Evolutionary conservation across 2,888 invertebrate species (phyloP).

Genomic region (Drosophila mettleri): DNA sequence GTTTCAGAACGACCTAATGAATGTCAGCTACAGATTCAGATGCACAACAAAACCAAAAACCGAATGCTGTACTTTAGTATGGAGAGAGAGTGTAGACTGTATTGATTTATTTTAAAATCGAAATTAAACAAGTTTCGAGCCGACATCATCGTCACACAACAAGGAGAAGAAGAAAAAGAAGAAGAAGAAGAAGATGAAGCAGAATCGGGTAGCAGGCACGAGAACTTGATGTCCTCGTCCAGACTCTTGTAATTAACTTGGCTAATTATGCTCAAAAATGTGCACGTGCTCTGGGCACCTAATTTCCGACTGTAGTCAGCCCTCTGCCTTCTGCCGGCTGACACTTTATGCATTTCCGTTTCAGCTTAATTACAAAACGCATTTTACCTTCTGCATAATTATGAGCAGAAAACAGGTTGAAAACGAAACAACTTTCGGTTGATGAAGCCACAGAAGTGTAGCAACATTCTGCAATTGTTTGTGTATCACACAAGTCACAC

Average conservation of each 20-base stretch:
- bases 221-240: constrained; percentile 32
- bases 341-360: constrained; percentile 48
- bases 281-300: constrained; percentile 63
- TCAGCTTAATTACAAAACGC: constrained; percentile 62
- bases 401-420: constrained; percentile 65
- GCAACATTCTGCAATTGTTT: constrained; percentile 54
- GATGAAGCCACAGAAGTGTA: constrained; percentile 72
- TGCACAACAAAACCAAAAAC: not conserved
- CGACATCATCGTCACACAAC: constrained; percentile 39
- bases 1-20: constrained; percentile 63
- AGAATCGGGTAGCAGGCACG: too few relatives aligned
- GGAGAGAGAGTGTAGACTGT: constrained; percentile 14
- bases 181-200: not conserved
- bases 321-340: not conserved
- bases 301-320: constrained; percentile 34
- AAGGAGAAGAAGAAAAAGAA: constrained; percentile 11
- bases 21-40: constrained; percentile 48
- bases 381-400: constrained; percentile 60
- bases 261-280: constrained; percentile 72
- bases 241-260: constrained; percentile 75
- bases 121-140: constrained; percentile 69
- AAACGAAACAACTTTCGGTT: constrained; percentile 55
- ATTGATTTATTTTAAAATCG: constrained; percentile 61
- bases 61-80: constrained; percentile 10
- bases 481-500: constrained; percentile 16